A percentile compares a stretch with the other conserved stretches of the same genome.
Conservation (phyloP, 1,140 invertebrate genomes). For the Heliconius nattereri region DNA sequence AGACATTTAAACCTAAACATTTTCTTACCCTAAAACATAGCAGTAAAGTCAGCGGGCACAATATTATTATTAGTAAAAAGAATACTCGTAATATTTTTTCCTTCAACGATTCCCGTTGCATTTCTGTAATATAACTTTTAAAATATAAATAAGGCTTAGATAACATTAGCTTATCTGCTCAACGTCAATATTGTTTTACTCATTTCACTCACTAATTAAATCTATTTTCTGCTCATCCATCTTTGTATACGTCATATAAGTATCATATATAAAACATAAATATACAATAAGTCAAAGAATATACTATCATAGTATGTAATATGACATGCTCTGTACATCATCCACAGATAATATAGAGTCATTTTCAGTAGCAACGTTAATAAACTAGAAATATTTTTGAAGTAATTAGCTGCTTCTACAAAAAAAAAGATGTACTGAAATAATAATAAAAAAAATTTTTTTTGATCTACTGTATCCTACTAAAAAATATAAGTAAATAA, state of each 20-base stretch:
- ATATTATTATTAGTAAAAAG: constrained; percentile 45
- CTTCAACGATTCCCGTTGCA: constrained; percentile 42
- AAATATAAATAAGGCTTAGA: background rate
- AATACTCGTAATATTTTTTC: constrained; percentile 53
- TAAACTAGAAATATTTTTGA: background rate
- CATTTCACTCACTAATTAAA: background rate
- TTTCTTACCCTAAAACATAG: constrained; percentile 54
- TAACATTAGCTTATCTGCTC: background rate
- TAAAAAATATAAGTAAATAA: no score
- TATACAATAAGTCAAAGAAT: background rate
- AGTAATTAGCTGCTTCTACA: background rate
- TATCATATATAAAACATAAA: background rate
- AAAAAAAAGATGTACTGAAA: no score
- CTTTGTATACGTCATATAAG: background rate
- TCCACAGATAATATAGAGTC: background rate
- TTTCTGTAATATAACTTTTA: constrained; percentile 39
- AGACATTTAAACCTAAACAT: background rate
- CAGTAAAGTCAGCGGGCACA: constrained; percentile 49
- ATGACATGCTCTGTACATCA: background rate
- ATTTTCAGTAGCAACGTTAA: background rate
- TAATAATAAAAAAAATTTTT: no score
- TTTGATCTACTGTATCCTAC: no score
- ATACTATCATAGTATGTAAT: background rate
- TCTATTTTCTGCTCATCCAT: background rate
- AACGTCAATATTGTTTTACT: background rate